Evolutionary conservation across 1,140 invertebrate genomes (phyloP).

Genomic region (Cepaea nemoralis): DNA sequence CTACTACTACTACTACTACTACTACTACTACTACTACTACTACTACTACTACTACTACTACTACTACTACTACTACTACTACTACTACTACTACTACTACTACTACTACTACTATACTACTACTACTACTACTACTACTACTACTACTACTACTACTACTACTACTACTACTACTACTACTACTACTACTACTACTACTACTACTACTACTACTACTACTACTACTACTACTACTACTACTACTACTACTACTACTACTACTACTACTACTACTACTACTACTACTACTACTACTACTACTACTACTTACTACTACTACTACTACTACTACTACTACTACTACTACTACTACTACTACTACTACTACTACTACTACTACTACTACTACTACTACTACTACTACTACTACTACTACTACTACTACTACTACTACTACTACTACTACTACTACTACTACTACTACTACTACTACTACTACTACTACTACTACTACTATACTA

Average conservation of each 20-base stretch:
- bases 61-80: too few relatives aligned
- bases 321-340: constrained; percentile 11
- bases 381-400: background rate
- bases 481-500: background rate
- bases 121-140: background rate
- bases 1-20: too few relatives aligned
- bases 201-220: background rate
- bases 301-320: background rate
- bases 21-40: too few relatives aligned
- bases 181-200: background rate
- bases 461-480: background rate
- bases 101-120: background rate
- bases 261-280: background rate
- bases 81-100: background rate
- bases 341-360: background rate
- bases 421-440: constrained; percentile 11
- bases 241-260: background rate
- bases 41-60: too few relatives aligned
- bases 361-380: background rate
- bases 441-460: constrained; percentile 9
- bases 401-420: constrained; percentile 1
- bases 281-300: background rate
- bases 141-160: background rate
- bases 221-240: background rate
- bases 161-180: background rate